Evolutionary conservation across 2,797 vertebrate genomes (phyloP).

Genomic region (Lophotriccus pileatus): DNA sequence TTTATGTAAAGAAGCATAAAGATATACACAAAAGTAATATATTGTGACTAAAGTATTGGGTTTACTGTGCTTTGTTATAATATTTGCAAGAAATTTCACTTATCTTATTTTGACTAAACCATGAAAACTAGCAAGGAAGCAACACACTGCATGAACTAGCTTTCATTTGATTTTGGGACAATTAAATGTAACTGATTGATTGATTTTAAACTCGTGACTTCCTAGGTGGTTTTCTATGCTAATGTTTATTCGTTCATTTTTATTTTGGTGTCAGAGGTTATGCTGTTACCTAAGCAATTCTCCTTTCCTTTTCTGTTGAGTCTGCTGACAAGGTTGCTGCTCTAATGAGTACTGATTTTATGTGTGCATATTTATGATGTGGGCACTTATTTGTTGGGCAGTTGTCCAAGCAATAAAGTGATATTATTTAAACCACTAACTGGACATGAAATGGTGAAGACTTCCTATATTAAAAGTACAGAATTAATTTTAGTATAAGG

Average conservation of each 20-base stretch:
- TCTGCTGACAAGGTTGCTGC: slow-evolving; percentile 2
- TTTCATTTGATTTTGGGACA: neutral
- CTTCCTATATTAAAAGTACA: neutral
- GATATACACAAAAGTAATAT: neutral
- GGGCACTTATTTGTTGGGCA: neutral
- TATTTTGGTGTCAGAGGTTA: neutral
- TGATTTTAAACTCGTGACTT: neutral
- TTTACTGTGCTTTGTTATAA: neutral
- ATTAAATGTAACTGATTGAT: neutral
- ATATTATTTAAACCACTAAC: neutral
- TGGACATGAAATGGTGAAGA: neutral
- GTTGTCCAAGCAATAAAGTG: neutral
- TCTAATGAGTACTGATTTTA: slow-evolving; percentile 10
- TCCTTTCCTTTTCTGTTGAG: neutral
- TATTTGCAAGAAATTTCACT: neutral
- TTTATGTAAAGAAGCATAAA: neutral
- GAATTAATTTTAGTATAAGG: neutral
- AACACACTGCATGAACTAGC: neutral
- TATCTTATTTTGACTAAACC: neutral
- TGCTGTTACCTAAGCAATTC: neutral
- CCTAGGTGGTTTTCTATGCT: neutral
- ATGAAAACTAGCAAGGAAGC: neutral
- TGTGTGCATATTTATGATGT: neutral
- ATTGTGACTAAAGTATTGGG: neutral
- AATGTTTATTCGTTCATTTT: neutral